A percentile compares a stretch with the other conserved stretches of the same genome.
phyloP scores from a whole-genome alignment of 92 coral and sea anemone genomes.

The Paragorgia papillata region DNA sequence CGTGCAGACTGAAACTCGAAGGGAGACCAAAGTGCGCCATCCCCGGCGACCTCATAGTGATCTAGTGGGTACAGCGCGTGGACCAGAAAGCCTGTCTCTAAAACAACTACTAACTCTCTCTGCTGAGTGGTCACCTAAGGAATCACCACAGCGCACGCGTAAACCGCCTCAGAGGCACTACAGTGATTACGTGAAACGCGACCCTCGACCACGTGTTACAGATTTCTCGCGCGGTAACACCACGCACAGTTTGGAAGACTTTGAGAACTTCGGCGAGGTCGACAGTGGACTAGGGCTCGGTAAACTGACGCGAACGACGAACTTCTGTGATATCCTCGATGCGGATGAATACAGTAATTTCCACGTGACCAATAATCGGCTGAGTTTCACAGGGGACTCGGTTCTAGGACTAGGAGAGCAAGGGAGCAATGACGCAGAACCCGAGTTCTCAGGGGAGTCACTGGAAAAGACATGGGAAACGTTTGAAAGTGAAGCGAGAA shows the following conservation, averaged over 20 bases:
- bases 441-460: slow-evolving; percentile 22
- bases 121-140: slow-evolving; percentile 35
- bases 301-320: slow-evolving; percentile 78
- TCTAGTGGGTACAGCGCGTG: neutral
- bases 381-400: slow-evolving; percentile 44
- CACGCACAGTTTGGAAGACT: slow-evolving; percentile 69
- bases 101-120: slow-evolving; percentile 30
- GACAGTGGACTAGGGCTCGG: slow-evolving; percentile 74
- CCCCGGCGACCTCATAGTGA: slow-evolving; percentile 1
- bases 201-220: slow-evolving; percentile 57
- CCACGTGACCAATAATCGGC: slow-evolving; percentile 56
- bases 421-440: neutral
- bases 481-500: slow-evolving; percentile 9
- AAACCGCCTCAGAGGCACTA: slow-evolving; percentile 85
- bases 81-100: slow-evolving; percentile 12
- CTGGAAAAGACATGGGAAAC: slow-evolving; percentile 32
- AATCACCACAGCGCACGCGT: slow-evolving; percentile 42
- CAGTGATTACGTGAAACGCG: slow-evolving; percentile 87
- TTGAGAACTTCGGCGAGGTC: slow-evolving; percentile 73
- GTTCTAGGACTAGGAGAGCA: slow-evolving; percentile 1
- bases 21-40: neutral
- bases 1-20: neutral
- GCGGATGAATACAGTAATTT: slow-evolving; percentile 79
- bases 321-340: slow-evolving; percentile 84
- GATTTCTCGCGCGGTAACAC: slow-evolving; percentile 51